Percentiles rank a stretch among this genome's conserved stretches.
These are phyloP conservation scores for Romanogobio albipinnatus DNA, from an alignment of 2,113 vertebrate species.

Conservation along the genomic window DNA sequence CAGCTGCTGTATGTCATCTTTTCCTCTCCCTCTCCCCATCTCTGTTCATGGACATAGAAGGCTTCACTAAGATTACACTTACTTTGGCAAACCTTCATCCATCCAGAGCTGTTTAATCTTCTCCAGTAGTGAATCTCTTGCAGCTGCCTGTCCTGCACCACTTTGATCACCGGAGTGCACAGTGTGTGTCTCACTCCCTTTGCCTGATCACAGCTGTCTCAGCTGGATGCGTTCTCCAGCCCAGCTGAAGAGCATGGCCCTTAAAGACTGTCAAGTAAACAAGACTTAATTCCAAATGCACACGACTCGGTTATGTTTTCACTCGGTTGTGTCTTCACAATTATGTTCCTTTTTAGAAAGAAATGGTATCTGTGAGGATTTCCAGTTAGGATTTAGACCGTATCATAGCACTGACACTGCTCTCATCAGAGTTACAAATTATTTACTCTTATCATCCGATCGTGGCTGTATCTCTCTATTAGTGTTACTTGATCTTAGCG, in stretches of 20 bases:
- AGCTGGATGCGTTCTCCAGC: slow-evolving; percentile 32
- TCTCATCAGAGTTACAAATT: too few species aligned
- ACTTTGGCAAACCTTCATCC: slow-evolving; percentile 49
- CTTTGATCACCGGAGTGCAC: slow-evolving; percentile 53
- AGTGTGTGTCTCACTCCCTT: slow-evolving; percentile 40
- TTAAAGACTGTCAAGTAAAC: slow-evolving; percentile 1
- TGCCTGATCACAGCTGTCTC: slow-evolving; percentile 47
- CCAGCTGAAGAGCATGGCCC: background rate
- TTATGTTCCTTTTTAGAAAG: too few species aligned
- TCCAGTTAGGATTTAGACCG: too few species aligned
- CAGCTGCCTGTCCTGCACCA: slow-evolving; percentile 41
- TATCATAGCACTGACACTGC: too few species aligned
- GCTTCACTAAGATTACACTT: slow-evolving; percentile 34
- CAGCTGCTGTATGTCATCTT: slow-evolving; percentile 54
- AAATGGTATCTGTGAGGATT: too few species aligned
- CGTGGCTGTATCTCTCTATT: too few species aligned
- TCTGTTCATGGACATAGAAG: background rate
- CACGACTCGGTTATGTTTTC: background rate
- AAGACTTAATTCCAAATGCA: slow-evolving; percentile 1
- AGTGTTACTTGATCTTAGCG: too few species aligned
- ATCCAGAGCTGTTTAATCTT: slow-evolving; percentile 52
- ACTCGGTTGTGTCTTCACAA: too few species aligned
- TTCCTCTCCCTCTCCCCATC: slow-evolving; percentile 4
- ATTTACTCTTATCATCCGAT: too few species aligned
- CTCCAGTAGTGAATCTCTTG: slow-evolving; percentile 47